These are phyloP conservation scores for Dioctria linearis DNA, from an alignment of 2,888 invertebrate genomes.

Conservation along the genomic window DNA sequence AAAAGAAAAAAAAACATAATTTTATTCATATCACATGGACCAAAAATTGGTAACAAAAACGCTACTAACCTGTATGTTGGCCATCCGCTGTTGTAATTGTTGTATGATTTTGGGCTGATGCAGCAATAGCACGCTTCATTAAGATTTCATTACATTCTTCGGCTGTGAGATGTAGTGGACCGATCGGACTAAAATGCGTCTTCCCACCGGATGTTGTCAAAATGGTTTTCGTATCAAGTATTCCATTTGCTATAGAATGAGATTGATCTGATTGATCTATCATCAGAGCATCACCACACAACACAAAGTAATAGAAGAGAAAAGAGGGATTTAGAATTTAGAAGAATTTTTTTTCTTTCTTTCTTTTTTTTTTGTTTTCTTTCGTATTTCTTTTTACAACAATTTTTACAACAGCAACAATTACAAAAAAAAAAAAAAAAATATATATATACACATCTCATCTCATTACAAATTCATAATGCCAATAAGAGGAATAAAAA, in stretches of 20 bases:
- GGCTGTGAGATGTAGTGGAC: conserved; percentile 81
- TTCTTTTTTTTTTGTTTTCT: conserved; percentile 6
- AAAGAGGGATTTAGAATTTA: conserved; percentile 56
- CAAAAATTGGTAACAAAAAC: conserved; percentile 56
- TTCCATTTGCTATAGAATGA: conserved; percentile 69
- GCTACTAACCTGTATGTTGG: conserved; percentile 63
- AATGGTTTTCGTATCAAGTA: conserved; percentile 70
- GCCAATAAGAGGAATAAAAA: conserved; percentile 30
- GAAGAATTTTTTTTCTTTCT: conserved; percentile 46
- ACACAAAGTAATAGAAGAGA: conserved; percentile 59
- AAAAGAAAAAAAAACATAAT: conserved; percentile 21
- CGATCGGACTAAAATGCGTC: conserved; percentile 79
- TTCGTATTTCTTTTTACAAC: conserved; percentile 20
- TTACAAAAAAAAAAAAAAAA: conserved; percentile 6
- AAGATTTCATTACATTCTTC: conserved; percentile 86
- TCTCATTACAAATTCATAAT: conserved; percentile 30
- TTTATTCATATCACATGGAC: conserved; percentile 48
- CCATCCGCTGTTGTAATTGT: conserved; percentile 70
- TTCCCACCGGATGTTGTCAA: conserved; percentile 68
- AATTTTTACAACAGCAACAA: conserved; percentile 21
- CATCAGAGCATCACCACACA: conserved; percentile 65
- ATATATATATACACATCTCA: no score
- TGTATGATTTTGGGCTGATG: conserved; percentile 73
- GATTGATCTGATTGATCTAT: conserved; percentile 69
- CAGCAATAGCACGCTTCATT: conserved; percentile 82